These are phyloP conservation scores for Cryptocephalus primarius DNA, from an alignment of 2,888 invertebrate genomes.

Conservation along the genomic window DNA sequence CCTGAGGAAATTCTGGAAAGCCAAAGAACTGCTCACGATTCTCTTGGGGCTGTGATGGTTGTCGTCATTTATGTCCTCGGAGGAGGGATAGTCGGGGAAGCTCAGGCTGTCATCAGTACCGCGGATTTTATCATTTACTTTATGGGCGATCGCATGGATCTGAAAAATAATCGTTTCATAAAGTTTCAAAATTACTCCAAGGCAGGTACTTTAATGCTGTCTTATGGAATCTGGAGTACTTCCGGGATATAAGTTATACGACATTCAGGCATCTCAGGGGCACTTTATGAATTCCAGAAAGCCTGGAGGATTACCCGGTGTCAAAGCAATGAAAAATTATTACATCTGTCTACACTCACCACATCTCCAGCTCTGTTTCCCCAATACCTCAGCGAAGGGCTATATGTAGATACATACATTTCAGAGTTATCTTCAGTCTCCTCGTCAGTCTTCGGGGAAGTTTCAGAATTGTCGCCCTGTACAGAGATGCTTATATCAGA, in stretches of 20 bases:
- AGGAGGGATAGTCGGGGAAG: too few species aligned
- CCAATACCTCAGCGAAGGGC: conserved; percentile 15
- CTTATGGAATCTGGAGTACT: too few species aligned
- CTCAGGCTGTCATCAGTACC: too few species aligned
- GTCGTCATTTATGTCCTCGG: conserved; percentile 1
- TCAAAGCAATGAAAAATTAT: too few species aligned
- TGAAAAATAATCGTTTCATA: conserved; percentile 5
- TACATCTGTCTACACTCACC: conserved; percentile 4
- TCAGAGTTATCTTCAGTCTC: conserved; percentile 10
- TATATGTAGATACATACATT: conserved; percentile 12
- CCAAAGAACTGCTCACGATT: conserved; percentile 27
- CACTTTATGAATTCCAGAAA: background rate
- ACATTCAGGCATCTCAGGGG: background rate
- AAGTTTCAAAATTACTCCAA: too few species aligned
- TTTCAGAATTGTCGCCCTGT: conserved; percentile 10
- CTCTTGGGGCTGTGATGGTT: conserved; percentile 14
- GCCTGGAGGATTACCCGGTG: too few species aligned
- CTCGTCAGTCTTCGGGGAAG: conserved; percentile 9
- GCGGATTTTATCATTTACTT: conserved; percentile 19
- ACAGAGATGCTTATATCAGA: conserved; percentile 16
- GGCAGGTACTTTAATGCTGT: too few species aligned
- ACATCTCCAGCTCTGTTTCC: conserved; percentile 15
- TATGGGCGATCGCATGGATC: conserved; percentile 17
- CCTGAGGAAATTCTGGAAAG: conserved; percentile 27
- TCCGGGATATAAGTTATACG: background rate